These are phyloP conservation scores for Napeogenes inachia DNA, from an alignment of 2,888 invertebrate species.

Conservation along the genomic window DNA sequence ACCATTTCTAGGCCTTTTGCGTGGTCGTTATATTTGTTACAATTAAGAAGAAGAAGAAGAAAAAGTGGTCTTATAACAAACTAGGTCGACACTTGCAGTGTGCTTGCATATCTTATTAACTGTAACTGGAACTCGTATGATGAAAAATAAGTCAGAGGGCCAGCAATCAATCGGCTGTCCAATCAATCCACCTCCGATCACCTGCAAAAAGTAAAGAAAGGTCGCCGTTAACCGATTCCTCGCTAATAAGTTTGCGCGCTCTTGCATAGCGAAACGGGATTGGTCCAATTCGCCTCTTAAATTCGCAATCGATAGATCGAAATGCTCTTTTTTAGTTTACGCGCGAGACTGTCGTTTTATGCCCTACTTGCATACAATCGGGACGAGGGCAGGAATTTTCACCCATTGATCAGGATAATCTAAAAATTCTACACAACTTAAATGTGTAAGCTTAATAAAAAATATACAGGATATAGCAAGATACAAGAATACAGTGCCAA, in stretches of 20 bases:
- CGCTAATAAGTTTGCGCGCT: conserved; percentile 49
- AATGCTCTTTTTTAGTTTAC: conserved; percentile 32
- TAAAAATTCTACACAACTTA: no score
- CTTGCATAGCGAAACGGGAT: conserved; percentile 69
- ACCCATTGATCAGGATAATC: neutral
- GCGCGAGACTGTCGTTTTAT: conserved; percentile 26
- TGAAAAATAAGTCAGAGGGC: conserved; percentile 59
- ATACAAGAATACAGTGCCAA: neutral
- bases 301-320: conserved; percentile 59
- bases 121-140: conserved; percentile 30
- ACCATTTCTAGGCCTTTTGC: no score
- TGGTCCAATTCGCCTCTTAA: conserved; percentile 60
- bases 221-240: conserved; percentile 48
- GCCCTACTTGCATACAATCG: conserved; percentile 24
- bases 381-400: neutral
- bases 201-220: conserved; percentile 69
- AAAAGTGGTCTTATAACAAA: neutral
- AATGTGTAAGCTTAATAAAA: no score
- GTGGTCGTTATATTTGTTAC: neutral
- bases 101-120: conserved; percentile 11
- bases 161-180: conserved; percentile 55
- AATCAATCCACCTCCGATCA: conserved; percentile 62
- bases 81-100: neutral
- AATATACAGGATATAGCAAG: neutral
- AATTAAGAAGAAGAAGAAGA: neutral